phyloP scores from a whole-genome alignment of 2,797 vertebrate species.

The Anguilla marmorata region DNA sequence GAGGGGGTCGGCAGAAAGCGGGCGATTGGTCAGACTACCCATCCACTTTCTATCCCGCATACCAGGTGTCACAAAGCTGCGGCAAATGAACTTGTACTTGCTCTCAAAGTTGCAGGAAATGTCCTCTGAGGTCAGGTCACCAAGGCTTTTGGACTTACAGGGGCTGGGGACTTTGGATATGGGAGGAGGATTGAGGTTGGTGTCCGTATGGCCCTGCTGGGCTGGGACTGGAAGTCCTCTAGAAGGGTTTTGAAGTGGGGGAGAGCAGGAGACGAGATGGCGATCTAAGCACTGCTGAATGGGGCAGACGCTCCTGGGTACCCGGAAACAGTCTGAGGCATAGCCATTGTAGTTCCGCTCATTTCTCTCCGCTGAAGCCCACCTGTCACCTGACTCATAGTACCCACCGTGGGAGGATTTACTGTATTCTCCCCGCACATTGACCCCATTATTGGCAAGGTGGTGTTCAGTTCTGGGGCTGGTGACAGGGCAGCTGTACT shows the following conservation, averaged over 20 bases:
- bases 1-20: constrained; percentile 79
- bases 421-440: constrained; percentile 47
- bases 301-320: constrained; percentile 39
- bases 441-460: constrained; percentile 44
- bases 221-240: constrained; percentile 43
- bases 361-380: constrained; percentile 36
- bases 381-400: constrained; percentile 41
- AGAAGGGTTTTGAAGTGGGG: neutral
- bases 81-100: constrained; percentile 94
- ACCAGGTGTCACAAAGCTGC: constrained; percentile 84
- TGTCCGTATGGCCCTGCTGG: constrained; percentile 38
- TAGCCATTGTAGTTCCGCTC: constrained; percentile 56
- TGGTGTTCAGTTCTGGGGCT: constrained; percentile 48
- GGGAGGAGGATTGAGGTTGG: constrained; percentile 46
- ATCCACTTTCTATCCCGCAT: constrained; percentile 70
- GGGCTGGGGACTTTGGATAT: constrained; percentile 65
- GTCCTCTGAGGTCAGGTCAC: constrained; percentile 96
- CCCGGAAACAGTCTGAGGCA: constrained; percentile 51
- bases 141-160: constrained; percentile 95
- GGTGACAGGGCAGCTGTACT: constrained; percentile 52
- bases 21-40: constrained; percentile 52
- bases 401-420: constrained; percentile 36
- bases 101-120: constrained; percentile 96
- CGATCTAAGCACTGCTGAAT: constrained; percentile 28
- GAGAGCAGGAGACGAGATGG: neutral